Evolutionary conservation across 2,888 invertebrate species (phyloP), one percentile per base, ranked within the genome.

Genomic region (Ormyrus pomaceus): DNA sequence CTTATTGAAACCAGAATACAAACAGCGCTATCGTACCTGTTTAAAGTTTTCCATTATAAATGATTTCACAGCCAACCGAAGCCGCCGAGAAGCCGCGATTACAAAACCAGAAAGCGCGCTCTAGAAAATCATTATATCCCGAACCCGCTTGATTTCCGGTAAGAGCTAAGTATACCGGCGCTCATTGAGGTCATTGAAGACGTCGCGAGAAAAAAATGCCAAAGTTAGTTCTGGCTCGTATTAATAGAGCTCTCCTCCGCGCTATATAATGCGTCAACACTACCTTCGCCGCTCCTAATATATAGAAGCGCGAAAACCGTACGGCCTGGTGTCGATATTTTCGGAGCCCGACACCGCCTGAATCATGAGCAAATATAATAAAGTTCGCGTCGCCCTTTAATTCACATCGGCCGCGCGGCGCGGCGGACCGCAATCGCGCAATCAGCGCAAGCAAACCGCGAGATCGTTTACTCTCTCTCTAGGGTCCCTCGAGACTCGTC

Each of bases 401-500:
- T 84, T 84, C 83, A 77, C 82, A 83, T 82, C 81, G 75, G 77
- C 79, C 70, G 82, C 76, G 76, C 68, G 79, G 80, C 82, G 83
- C 83, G 70, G 82, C 76, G 76, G 65, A 78, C 82, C 82, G 83
- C 83, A 74, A 69, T 72, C 81, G 82, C 81, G 82, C 84, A 84
- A 84, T 84, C 82, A 84, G 83, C 82, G 74, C 73, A 77, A 58
- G 62, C 7, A 34, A 3, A 19, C 66, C 1, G 34, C 34, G 82
- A 82, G 81, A 84, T 84, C 82, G 82, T 81, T 66, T 80, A 66
- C 81, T 56, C 72, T 59, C 46, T 48, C n/a, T 50, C 50, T 55
- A 6, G 68, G 7, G 82, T 84, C 87, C 84, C 86, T 51, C 66
- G 86, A 85, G 87, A 82, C 85, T 85, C 86, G 83, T 86, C 84